Evolutionary conservation across 2,113 vertebrate species (phyloP), one percentile per base, ranked within the genome.

Genomic region (Nothobranchius furzeri): DNA sequence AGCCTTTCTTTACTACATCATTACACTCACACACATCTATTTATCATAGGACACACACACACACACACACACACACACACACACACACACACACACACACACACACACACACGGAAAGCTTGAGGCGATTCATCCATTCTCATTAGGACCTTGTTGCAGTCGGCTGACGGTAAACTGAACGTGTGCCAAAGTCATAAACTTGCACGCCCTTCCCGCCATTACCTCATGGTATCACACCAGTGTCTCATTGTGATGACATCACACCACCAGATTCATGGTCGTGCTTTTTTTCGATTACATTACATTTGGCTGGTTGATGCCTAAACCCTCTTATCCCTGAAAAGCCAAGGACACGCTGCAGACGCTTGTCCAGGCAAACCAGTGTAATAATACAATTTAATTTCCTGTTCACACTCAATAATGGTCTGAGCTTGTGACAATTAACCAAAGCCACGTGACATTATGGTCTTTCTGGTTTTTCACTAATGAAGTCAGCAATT

Each of bases 191-290:
- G 76, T 78, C 87, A 84, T 90, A 90, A 92, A 91, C 82, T 68
- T 68, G 55, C 75, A 82, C 76, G 81, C 76, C 78, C 81, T 81
- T 88, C 83, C 79, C 78, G 88, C 87, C 86, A 90, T 90, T 89
- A 91, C 88, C 89, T 90, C 88, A 91, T 88, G 89, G 89, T 86
- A 89, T 89, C 88, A 89, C 85, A 84, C 73, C 37, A 81, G 85
- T 90, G 86, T 88, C 85, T 91, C 88, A 89, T 61, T 70, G 65
- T 89, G 89, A 89, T 90, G 86, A 90, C 87, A 86, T 89, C 87
- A 89, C 86, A 12, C 70, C 36, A 24, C 68, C 81, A 86, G 61
- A 84, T 85, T 87, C 79, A 85, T 58, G 65, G 68, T 70, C 83
- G 63, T 79, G 74, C 81, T 67, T 84, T 75, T 20, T 75, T 78